Conservation (phyloP, 2,888 invertebrate genomes). For the Anodontia alba region DNA sequence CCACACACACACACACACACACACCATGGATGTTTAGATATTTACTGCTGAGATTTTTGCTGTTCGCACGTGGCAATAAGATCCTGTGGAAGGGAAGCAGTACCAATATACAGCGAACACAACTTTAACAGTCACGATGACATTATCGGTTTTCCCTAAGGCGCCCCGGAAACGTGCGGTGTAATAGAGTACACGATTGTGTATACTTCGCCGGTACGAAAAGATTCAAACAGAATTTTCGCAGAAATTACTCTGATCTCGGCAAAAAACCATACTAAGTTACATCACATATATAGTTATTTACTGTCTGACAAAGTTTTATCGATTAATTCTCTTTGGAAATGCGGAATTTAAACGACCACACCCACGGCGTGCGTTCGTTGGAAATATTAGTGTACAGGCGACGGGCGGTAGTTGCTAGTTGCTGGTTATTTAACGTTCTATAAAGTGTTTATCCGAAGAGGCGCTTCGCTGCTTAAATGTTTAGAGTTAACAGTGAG, state of each 20-base stretch:
- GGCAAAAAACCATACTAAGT: conserved; percentile 8
- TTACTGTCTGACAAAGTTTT: not conserved
- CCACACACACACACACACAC: no score
- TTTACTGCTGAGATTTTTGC: no score
- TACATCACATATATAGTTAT: not conserved
- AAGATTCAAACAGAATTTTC: conserved; percentile 5
- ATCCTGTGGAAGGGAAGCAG: no score
- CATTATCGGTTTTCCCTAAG: conserved; percentile 31
- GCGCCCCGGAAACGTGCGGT: conserved; percentile 45
- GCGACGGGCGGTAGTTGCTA: not conserved
- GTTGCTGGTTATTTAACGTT: not conserved
- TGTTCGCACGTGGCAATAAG: no score
- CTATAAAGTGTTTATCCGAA: no score
- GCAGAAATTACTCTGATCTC: not conserved
- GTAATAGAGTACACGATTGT: conserved; percentile 27
- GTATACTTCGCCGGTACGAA: conserved; percentile 38
- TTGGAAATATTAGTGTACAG: not conserved
- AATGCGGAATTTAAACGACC: conserved; percentile 27
- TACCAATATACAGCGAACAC: no score
- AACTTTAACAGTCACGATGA: not conserved
- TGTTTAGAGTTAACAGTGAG: no score
- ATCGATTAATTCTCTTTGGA: not conserved
- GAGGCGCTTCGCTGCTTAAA: no score
- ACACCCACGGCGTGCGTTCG: conserved; percentile 17
- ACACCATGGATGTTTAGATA: no score